Conservation (phyloP, 2,113 vertebrate genomes). For the Chrysochloris asiatica region DNA sequence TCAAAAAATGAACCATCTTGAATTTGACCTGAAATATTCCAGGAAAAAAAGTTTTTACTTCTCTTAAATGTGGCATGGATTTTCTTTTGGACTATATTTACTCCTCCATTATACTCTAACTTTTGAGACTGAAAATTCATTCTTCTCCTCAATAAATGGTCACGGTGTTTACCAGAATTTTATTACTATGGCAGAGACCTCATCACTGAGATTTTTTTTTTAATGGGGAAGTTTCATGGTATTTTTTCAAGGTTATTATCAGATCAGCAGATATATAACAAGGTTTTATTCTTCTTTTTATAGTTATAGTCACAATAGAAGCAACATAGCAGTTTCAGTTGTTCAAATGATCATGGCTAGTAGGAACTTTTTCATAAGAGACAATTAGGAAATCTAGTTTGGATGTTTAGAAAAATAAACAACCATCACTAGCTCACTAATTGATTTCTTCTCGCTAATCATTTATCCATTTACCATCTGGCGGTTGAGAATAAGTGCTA, state of each 20-base stretch:
- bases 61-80: conserved; percentile 12
- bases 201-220: conserved; percentile 66
- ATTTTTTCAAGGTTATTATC: conserved; percentile 81
- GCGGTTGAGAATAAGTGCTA: conserved; percentile 43
- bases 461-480: conserved; percentile 17
- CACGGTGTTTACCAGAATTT: conserved; percentile 75
- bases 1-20: conserved; percentile 52
- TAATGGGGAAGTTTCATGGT: conserved; percentile 69
- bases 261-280: conserved; percentile 76
- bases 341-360: conserved; percentile 77
- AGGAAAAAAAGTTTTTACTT: conserved; percentile 22
- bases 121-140: conserved; percentile 62
- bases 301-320: conserved; percentile 63
- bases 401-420: conserved; percentile 79
- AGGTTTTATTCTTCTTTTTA: conserved; percentile 77
- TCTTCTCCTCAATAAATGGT: conserved; percentile 68
- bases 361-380: conserved; percentile 71
- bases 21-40: conserved; percentile 60
- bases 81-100: conserved; percentile 62
- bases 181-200: conserved; percentile 63
- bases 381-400: conserved; percentile 77
- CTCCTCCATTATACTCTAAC: conserved; percentile 52
- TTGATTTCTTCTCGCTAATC: conserved; percentile 81
- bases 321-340: conserved; percentile 64
- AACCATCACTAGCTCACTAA: conserved; percentile 79